Evolutionary conservation across 1,140 invertebrate species (phyloP).

Genomic region (Neodiprion virginianus): DNA sequence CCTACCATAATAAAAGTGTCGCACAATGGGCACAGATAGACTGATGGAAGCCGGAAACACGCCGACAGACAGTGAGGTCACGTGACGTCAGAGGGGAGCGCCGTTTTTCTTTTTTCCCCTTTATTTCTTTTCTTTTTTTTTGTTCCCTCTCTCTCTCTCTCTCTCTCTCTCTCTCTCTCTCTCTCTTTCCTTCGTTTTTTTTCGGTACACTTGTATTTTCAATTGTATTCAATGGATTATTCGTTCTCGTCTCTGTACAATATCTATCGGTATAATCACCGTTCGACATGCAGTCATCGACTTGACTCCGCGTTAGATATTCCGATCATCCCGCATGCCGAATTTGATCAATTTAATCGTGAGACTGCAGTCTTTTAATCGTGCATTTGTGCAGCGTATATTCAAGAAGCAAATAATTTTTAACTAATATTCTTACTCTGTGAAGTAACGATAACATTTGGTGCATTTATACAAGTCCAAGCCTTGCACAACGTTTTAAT

Average conservation of each 20-base stretch:
- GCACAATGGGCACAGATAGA: constrained; percentile 15
- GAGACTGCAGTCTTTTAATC: too few relatives aligned
- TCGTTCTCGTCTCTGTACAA: background rate
- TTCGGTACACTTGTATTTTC: constrained; percentile 7
- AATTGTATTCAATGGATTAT: background rate
- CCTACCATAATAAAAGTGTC: background rate
- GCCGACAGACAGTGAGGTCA: constrained; percentile 1
- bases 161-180: background rate
- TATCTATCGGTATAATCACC: too few relatives aligned
- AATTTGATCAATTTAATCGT: background rate
- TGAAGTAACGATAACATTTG: too few relatives aligned
- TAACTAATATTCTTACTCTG: too few relatives aligned
- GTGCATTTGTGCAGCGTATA: too few relatives aligned
- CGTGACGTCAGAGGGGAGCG: constrained; percentile 22
- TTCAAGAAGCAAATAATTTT: too few relatives aligned
- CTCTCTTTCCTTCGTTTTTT: background rate
- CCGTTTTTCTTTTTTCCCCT: constrained; percentile 19
- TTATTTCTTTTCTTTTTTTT: background rate
- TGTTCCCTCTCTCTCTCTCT: constrained; percentile 12
- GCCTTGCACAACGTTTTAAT: too few relatives aligned
- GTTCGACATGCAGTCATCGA: background rate
- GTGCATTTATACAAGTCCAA: too few relatives aligned
- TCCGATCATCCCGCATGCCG: background rate
- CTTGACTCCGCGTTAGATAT: background rate
- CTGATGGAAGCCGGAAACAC: constrained; percentile 30